These are phyloP conservation scores for Diachrysia chrysitis DNA, from an alignment of 2,888 invertebrate genomes.

Conservation along the genomic window DNA sequence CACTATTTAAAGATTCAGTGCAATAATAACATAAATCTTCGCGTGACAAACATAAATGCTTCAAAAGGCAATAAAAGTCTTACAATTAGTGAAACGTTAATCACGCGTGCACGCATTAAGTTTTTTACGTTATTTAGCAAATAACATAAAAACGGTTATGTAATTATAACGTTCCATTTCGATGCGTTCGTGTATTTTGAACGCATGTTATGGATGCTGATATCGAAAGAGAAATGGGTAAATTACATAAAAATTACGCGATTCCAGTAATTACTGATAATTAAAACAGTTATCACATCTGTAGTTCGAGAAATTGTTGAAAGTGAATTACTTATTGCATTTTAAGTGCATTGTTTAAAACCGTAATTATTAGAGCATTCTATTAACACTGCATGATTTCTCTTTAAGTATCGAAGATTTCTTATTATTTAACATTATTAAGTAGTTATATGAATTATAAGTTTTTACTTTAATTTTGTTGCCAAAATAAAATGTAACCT, in stretches of 20 bases:
- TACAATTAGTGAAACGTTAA: constrained; percentile 48
- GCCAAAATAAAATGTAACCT: background rate
- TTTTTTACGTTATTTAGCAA: constrained; percentile 28
- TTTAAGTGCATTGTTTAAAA: constrained; percentile 5
- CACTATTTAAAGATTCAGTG: constrained; percentile 18
- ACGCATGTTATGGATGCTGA: constrained; percentile 64
- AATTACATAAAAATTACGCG: constrained; percentile 35
- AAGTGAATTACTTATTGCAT: constrained; percentile 3
- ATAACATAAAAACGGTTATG: constrained; percentile 9
- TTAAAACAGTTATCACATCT: constrained; percentile 13
- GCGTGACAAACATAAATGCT: constrained; percentile 24
- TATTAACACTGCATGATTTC: background rate
- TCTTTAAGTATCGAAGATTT: background rate
- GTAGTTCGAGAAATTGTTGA: background rate
- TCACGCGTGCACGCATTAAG: constrained; percentile 25
- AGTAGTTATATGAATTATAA: background rate
- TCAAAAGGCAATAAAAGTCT: constrained; percentile 33
- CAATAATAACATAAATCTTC: constrained; percentile 39
- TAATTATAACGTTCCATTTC: constrained; percentile 45
- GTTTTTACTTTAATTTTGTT: background rate
- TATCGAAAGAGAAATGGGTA: constrained; percentile 75
- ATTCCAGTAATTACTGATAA: constrained; percentile 16
- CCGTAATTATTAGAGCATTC: background rate
- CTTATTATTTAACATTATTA: background rate
- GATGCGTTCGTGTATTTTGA: constrained; percentile 69